Evolutionary conservation across 2,113 vertebrate genomes (phyloP).

Genomic region (Podilymbus podiceps): DNA sequence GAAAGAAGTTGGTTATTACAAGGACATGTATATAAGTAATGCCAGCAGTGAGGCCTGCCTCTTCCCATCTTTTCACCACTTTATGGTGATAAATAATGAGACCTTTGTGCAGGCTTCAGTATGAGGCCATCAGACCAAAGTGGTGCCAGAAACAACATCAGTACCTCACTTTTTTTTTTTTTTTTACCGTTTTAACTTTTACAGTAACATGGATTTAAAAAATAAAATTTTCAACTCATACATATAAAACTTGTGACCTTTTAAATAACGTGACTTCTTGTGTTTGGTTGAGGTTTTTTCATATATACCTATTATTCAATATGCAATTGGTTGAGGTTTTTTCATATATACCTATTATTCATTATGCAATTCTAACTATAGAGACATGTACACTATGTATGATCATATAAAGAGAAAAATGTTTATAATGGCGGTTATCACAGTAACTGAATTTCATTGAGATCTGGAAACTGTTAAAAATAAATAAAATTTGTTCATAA

Average conservation of each 20-base stretch:
- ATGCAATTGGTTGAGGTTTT: accelerated
- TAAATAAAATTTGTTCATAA: neutral
- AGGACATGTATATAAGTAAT: neutral
- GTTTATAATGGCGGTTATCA: neutral
- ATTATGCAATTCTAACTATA: neutral
- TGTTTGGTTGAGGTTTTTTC: accelerated
- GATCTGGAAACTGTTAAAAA: neutral
- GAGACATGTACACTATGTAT: neutral
- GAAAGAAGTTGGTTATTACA: neutral
- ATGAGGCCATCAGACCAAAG: neutral
- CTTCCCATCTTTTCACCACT: neutral
- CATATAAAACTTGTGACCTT: neutral
- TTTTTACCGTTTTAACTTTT: neutral
- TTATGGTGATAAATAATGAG: neutral
- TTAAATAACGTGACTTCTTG: neutral
- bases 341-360: neutral
- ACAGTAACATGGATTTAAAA: neutral
- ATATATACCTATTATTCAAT: no score
- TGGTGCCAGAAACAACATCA: neutral
- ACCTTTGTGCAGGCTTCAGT: neutral
- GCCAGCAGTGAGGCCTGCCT: neutral
- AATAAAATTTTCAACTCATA: neutral
- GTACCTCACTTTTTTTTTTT: neutral
- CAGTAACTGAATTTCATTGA: neutral
- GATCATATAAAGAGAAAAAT: neutral